Evolutionary conservation across 2,797 vertebrate genomes (phyloP), one percentile per base, ranked within the genome.

Genomic region (Eutrigla gurnardus): DNA sequence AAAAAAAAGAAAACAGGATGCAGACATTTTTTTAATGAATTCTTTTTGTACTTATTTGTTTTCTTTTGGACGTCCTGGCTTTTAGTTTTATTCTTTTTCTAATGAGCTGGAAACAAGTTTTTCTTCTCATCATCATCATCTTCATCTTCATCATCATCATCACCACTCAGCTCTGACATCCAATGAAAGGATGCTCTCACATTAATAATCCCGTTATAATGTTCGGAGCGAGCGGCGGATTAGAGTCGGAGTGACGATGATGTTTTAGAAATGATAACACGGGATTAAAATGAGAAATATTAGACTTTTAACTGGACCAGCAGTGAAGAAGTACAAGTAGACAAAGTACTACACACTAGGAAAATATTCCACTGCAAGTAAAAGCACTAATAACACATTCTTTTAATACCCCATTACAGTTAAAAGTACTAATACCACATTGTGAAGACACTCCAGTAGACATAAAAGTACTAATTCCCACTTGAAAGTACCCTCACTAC

Each of bases 1-100:
- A 5, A 50, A 5, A 50, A 50, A 50, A 5, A 42, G 7, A 7
- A 60, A 86, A 59, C 82, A 83, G 78, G 72, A 85, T 76, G 1
- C 81, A 52, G 73, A 68, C 77, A 70, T 7, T 10, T 17, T 12
- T 33, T 46, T 35, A 12, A 62, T 3, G 1, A 46, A 62, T 45
- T 62, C 42, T 46, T 46, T 46, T 62, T 62, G 42, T 33, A 45
- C 37, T 60, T 60, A 25, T 60, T 15, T 57, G 37, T 36, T 53
- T 17, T 46, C 0, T 46, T 52, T 7, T 58, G 18, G 10, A 32
- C 50, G 11, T 32, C 25, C 25, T 25, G 25, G 25, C 50, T 33
- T 53, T 33, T 17, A 50, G 5, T n/a, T 39, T 2, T 3, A 39
- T 39, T 37, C 1, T 54, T 54, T 54, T 36, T 36, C 15, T 12